Evolutionary conservation across 2,113 vertebrate species (phyloP), one percentile per base, ranked within the genome.

Genomic region (Passer domesticus): DNA sequence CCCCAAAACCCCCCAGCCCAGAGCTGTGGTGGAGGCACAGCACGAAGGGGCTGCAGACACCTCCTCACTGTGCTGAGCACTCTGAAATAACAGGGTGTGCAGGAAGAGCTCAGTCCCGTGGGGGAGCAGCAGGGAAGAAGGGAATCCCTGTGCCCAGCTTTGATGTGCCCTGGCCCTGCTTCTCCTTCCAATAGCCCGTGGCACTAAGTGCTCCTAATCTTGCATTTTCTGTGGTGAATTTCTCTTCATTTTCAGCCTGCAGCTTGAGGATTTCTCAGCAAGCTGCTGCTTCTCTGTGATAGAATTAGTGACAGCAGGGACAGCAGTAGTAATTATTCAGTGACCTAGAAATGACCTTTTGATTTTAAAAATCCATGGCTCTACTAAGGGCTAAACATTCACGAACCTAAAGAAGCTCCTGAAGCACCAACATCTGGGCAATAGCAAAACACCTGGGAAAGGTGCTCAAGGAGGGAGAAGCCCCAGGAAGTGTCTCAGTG

Each of bases 41-140:
- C 55, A 64, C 9, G 0, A 6, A 64, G 78, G 64, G n/a, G 43
- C 83, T 85, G 25, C 67, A 58, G 58, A 23, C 20, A 19, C 25
- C 39, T 5, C 4, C 41, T 43, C 28, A 1, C n/a, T 21, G 7
- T 16, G n/a, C 85, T 37, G 1, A 50, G n/a, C 44, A n/a, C 28
- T 7, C 28, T 30, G 31, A 23, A 10, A 37, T 8, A 15, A 13
- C 5, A 2, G 10, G 0, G 0, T 22, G 37, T 53, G 55, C 8
- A 6, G 39, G 46, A 6, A 20, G 80, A 79, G 66, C 80, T 69
- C 46, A 49, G 33, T 35, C 24, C 77, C 55, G 3, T 5, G 9
- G 7, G 59, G 18, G 53, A 87, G 59, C 75, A 87, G 68, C 58
- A 72, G 76, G 60, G 28, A 18, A 2, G 1, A 3, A n/a, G 43